Percentiles rank a stretch among this genome's conserved stretches.
Evolutionary conservation across 2,797 vertebrate genomes (phyloP).

Genomic region (Myotis findleyi): DNA sequence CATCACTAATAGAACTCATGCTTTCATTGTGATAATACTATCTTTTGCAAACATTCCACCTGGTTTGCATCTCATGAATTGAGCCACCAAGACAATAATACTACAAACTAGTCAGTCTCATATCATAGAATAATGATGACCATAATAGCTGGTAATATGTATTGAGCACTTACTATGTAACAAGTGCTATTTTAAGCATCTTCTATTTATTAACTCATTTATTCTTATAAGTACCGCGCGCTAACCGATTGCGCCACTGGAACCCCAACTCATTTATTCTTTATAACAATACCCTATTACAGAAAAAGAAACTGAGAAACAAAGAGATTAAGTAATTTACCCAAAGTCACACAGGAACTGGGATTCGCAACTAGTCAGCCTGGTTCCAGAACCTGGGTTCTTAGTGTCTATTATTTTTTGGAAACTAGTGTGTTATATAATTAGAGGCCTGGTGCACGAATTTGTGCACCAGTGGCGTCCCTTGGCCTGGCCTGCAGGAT

Average conservation of each 20-base stretch:
- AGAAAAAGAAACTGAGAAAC: conserved; percentile 9
- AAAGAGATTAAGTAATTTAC: conserved; percentile 18
- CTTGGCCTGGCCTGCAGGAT: no score
- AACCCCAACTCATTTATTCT: not conserved
- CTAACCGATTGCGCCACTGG: no score
- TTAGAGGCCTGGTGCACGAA: no score
- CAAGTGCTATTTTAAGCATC: not conserved
- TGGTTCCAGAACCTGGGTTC: not conserved
- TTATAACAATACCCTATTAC: not conserved
- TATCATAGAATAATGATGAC: not conserved
- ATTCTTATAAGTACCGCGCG: not conserved
- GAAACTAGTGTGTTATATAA: not conserved
- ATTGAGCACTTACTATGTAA: not conserved
- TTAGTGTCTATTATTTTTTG: not conserved
- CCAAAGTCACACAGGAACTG: not conserved
- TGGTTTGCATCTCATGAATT: not conserved
- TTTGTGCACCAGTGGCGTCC: no score
- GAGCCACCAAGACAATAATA: not conserved
- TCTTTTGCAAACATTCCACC: not conserved
- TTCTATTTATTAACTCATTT: not conserved
- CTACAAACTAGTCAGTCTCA: not conserved
- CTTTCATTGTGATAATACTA: not conserved
- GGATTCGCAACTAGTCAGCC: not conserved
- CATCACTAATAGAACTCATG: not conserved
- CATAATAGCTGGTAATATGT: not conserved